Evolutionary conservation across 2,113 vertebrate genomes (phyloP).

Genomic region (Odobenus rosmarus): DNA sequence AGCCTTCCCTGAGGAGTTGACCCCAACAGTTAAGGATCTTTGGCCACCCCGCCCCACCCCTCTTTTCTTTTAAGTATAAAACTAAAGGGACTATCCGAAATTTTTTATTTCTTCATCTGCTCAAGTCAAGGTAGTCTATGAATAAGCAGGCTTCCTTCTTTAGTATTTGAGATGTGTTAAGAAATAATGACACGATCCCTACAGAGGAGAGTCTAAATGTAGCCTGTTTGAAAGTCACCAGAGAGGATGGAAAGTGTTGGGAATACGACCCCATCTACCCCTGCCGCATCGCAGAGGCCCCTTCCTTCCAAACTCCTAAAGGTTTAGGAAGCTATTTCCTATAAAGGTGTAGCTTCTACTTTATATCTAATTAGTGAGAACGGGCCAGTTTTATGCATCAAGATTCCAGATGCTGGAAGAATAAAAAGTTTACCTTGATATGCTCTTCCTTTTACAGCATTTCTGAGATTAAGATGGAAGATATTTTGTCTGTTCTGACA

Average conservation of each 20-base stretch:
- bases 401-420: not conserved
- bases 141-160: not conserved
- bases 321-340: not conserved
- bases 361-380: not conserved
- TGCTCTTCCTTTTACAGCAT: conserved; percentile 86
- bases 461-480: conserved; percentile 92
- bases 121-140: not conserved
- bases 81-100: not conserved
- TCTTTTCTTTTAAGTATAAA: not conserved
- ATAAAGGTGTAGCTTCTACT: not conserved
- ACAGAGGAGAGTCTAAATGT: not conserved
- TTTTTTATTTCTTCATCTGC: not conserved
- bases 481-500: conserved; percentile 90
- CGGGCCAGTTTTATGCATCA: not conserved
- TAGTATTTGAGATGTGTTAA: not conserved
- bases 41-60: not conserved
- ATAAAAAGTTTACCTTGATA: not conserved
- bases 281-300: not conserved
- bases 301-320: not conserved
- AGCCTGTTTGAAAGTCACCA: not conserved
- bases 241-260: not conserved
- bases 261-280: not conserved
- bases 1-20: not conserved
- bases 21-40: not conserved
- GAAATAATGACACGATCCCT: not conserved